These are phyloP conservation scores for Channa striata DNA, from an alignment of 2,797 vertebrate genomes.

Conservation along the genomic window DNA sequence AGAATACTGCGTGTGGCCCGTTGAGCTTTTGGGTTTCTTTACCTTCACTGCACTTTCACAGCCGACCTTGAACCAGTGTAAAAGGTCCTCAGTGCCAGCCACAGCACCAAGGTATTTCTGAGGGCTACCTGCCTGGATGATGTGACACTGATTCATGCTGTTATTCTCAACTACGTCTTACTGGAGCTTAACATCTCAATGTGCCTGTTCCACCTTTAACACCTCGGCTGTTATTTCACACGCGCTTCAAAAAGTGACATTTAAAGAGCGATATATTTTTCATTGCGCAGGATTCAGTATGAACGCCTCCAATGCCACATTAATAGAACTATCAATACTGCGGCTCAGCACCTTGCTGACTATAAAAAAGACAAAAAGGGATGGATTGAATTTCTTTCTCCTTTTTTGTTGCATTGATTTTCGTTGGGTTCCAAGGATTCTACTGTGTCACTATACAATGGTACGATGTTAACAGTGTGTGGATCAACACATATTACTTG, in stretches of 20 bases:
- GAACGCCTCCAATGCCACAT: not conserved
- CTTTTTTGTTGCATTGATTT: constrained; percentile 42
- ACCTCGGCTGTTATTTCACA: constrained; percentile 28
- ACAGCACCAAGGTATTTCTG: constrained; percentile 3
- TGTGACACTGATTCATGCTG: constrained; percentile 15
- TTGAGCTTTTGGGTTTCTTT: constrained; percentile 75
- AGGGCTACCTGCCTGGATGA: constrained; percentile 10
- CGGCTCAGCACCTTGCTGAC: constrained; percentile 13
- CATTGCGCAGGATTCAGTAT: constrained; percentile 31
- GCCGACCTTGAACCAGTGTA: constrained; percentile 20
- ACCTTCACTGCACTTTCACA: constrained; percentile 8
- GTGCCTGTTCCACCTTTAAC: constrained; percentile 28
- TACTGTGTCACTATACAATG: constrained; percentile 11
- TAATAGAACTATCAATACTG: constrained; percentile 52
- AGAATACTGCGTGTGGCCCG: constrained; percentile 24
- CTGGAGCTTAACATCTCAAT: constrained; percentile 19
- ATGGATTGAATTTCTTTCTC: constrained; percentile 7
- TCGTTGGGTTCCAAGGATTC: constrained; percentile 14
- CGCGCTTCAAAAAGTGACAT: constrained; percentile 39
- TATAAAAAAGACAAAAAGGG: constrained; percentile 41
- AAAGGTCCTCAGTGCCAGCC: constrained; percentile 67
- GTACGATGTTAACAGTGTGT: constrained; percentile 6
- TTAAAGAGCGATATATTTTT: constrained; percentile 34
- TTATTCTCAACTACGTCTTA: constrained; percentile 25
- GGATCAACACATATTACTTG: not conserved